phyloP scores from a whole-genome alignment of 2,113 vertebrate genomes.

The Calyptomena viridis region DNA sequence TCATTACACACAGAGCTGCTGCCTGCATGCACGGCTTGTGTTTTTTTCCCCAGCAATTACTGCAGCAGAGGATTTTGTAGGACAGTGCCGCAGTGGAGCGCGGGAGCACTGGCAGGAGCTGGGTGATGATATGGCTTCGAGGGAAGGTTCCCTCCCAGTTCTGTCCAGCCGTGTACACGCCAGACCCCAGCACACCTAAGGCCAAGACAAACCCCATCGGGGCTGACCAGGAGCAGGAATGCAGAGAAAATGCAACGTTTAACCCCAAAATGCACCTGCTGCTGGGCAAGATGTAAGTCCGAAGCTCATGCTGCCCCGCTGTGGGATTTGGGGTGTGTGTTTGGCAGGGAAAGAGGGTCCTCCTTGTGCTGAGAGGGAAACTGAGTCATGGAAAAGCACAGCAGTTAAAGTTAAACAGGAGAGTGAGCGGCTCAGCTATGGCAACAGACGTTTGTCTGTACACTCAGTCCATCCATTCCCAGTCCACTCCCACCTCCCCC shows the following conservation, averaged over 20 bases:
- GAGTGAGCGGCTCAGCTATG: fast-evolving
- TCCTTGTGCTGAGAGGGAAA: background rate
- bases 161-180: fast-evolving
- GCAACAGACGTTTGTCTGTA: background rate
- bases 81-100: constrained; percentile 45
- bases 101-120: background rate
- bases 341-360: background rate
- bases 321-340: background rate
- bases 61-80: constrained; percentile 65
- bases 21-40: background rate
- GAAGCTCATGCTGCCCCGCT: fast-evolving
- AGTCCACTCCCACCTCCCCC: background rate
- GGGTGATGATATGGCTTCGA: background rate
- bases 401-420: background rate
- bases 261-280: background rate
- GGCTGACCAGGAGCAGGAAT: background rate
- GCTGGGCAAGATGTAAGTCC: background rate
- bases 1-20: background rate
- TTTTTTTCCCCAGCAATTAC: background rate
- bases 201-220: background rate
- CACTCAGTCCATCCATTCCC: background rate
- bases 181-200: fast-evolving
- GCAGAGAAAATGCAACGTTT: background rate
- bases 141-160: background rate
- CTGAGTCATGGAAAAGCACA: background rate